Evolutionary conservation across 64 coral and sea anemone genomes (phyloP).

Genomic region (Dendronephthya gigantea): DNA sequence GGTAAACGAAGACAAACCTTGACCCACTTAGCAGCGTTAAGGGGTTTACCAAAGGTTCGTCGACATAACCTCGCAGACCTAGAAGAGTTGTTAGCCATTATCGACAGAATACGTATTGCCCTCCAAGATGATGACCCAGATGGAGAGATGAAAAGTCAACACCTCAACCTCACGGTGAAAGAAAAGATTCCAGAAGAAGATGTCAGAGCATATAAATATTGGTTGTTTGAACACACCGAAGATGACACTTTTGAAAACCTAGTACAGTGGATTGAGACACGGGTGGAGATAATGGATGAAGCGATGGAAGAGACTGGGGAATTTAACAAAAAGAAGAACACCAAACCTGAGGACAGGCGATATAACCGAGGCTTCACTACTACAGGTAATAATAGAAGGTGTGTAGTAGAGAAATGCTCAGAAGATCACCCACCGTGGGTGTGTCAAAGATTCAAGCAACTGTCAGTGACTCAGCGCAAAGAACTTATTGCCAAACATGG

Average conservation of each 20-base stretch:
- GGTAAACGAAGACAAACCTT: neutral
- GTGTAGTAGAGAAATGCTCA: constrained; percentile 27
- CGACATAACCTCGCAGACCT: constrained; percentile 34
- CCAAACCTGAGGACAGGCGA: neutral
- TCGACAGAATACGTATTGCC: constrained; percentile 34
- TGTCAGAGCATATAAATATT: neutral
- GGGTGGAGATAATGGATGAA: neutral
- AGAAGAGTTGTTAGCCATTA: constrained; percentile 34
- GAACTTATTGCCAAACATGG: constrained; percentile 15
- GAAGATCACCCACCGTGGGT: constrained; percentile 40
- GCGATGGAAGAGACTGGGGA: neutral
- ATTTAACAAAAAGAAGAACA: neutral
- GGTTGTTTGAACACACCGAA: neutral
- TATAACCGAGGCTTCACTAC: constrained; percentile 16
- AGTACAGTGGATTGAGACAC: neutral
- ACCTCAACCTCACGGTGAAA: constrained; percentile 44
- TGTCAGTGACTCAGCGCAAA: constrained; percentile 23
- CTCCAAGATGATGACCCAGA: constrained; percentile 36
- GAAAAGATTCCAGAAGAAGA: constrained; percentile 33
- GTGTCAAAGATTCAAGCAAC: constrained; percentile 35
- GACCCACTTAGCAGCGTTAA: constrained; percentile 36
- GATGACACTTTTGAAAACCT: constrained; percentile 2
- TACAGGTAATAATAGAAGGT: constrained; percentile 5
- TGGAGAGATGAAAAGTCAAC: constrained; percentile 33
- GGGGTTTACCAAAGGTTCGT: constrained; percentile 21